phyloP scores from a whole-genome alignment of 2,797 vertebrate genomes.

The Tragopan temminckii region DNA sequence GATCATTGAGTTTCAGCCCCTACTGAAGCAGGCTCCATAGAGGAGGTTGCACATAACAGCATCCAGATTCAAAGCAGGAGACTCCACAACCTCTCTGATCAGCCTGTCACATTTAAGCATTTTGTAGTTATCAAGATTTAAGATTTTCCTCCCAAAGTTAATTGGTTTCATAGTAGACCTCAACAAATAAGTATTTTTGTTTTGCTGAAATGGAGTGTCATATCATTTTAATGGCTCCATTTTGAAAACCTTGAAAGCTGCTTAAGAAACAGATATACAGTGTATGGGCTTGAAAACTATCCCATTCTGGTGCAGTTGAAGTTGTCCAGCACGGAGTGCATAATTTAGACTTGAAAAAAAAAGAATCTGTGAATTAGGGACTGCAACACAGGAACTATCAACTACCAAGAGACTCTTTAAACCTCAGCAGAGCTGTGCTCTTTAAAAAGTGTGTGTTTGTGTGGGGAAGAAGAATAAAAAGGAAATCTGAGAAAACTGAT shows the following conservation, averaged over 20 bases:
- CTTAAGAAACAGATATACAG: neutral
- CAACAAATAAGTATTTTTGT: neutral
- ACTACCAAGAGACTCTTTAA: neutral
- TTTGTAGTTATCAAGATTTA: neutral
- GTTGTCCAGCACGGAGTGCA: neutral
- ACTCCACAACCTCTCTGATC: too few relatives aligned
- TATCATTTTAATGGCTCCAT: neutral
- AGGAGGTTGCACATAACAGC: too few relatives aligned
- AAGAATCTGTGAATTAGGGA: neutral
- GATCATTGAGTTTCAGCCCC: too few relatives aligned
- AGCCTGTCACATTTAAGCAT: neutral
- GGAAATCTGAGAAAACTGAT: neutral
- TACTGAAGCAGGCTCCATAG: too few relatives aligned
- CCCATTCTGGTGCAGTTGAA: neutral
- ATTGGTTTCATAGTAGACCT: neutral
- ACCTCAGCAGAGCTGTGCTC: neutral
- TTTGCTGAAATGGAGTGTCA: neutral
- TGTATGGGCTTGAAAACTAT: neutral
- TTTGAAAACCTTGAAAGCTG: neutral
- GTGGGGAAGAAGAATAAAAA: neutral
- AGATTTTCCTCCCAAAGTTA: neutral
- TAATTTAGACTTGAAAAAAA: neutral
- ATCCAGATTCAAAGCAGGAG: too few relatives aligned
- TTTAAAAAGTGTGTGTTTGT: neutral
- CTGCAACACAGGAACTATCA: neutral